These are phyloP conservation scores for Tupiocoris notatus DNA, from an alignment of 2,888 invertebrate species.

Conservation along the genomic window DNA sequence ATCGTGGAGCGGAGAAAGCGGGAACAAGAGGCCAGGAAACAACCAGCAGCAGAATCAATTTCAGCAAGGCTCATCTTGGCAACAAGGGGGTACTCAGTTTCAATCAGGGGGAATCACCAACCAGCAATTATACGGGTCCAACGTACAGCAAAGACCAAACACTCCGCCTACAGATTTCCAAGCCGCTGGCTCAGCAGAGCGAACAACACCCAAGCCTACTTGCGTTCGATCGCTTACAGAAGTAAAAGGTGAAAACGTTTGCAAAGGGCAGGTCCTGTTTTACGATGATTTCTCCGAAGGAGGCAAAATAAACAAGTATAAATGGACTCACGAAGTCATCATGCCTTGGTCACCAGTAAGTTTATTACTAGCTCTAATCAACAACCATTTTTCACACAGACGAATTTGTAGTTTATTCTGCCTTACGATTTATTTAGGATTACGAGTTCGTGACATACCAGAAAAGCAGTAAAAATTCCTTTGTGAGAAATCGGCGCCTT, in stretches of 20 bases:
- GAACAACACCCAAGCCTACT: constrained; percentile 7
- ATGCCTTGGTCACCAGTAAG: constrained; percentile 48
- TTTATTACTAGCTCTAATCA: neutral
- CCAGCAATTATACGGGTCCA: neutral
- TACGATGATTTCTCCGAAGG: constrained; percentile 41
- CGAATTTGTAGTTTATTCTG: neutral
- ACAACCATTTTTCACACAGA: neutral
- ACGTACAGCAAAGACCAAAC: neutral
- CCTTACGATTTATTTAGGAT: constrained; percentile 50
- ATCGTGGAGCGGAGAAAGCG: neutral
- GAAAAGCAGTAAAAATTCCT: constrained; percentile 50
- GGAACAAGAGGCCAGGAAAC: neutral
- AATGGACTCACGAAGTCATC: constrained; percentile 46
- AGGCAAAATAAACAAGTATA: constrained; percentile 16
- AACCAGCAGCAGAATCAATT: neutral
- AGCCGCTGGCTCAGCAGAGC: neutral
- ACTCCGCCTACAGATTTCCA: neutral
- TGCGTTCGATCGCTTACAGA: constrained; percentile 43
- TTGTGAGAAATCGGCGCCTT: constrained; percentile 50
- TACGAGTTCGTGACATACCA: constrained; percentile 54
- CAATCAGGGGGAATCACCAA: constrained; percentile 1
- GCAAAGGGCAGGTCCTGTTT: constrained; percentile 45
- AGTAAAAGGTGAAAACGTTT: constrained; percentile 42
- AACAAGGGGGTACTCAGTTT: neutral
- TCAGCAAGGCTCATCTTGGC: neutral